Conservation (phyloP, 2,888 invertebrate genomes). For the Dioctria linearis region DNA sequence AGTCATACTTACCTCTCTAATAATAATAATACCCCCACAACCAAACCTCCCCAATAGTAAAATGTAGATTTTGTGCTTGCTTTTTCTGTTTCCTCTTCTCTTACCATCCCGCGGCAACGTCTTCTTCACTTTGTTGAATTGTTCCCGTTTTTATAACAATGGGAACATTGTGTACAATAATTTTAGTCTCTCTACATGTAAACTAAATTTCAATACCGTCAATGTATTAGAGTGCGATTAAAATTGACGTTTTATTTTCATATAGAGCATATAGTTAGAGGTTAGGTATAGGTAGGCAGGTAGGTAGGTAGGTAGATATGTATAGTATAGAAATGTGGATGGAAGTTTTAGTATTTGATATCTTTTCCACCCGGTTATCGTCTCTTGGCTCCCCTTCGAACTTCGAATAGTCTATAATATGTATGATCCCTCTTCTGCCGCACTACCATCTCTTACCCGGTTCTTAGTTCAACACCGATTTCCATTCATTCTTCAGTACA, state of each 20-base stretch:
- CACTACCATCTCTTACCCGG: not conserved
- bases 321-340: not conserved
- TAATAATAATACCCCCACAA: not conserved
- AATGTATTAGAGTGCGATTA: constrained; percentile 51
- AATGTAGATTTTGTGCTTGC: constrained; percentile 15
- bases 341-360: constrained; percentile 34
- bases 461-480: not conserved
- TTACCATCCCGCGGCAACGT: not conserved
- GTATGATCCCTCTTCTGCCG: too few species aligned
- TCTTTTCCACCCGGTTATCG: constrained; percentile 22
- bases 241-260: constrained; percentile 52
- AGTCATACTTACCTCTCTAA: not conserved
- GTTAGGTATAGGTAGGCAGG: constrained; percentile 22
- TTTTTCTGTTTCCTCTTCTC: not conserved
- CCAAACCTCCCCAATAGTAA: constrained; percentile 21
- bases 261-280: not conserved
- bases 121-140: not conserved
- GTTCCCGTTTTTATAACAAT: constrained; percentile 53
- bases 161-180: constrained; percentile 50
- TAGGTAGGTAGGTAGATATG: too few species aligned
- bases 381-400: not conserved
- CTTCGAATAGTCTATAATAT: too few species aligned
- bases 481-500: constrained; percentile 32
- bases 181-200: constrained; percentile 50
- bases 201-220: constrained; percentile 50